Conservation (phyloP, 2,113 vertebrate genomes). For the Centropristis striata region DNA sequence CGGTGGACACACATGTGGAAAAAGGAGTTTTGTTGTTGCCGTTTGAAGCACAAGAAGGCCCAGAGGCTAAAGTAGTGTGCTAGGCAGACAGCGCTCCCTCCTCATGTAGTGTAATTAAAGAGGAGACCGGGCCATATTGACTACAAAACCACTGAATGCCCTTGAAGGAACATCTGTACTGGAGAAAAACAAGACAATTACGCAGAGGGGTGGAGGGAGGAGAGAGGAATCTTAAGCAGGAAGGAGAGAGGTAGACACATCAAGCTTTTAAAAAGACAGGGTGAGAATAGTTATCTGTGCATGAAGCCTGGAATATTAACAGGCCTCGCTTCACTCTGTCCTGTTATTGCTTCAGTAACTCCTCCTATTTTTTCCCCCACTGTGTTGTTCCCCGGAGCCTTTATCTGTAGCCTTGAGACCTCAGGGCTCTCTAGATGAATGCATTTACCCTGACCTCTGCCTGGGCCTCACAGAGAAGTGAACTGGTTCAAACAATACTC, state of each 20-base stretch:
- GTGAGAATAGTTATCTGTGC: constrained; percentile 25
- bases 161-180: constrained; percentile 87
- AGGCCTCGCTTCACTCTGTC: constrained; percentile 26
- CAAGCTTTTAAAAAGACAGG: constrained; percentile 44
- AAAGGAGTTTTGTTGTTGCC: constrained; percentile 52
- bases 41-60: constrained; percentile 59
- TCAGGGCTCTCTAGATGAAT: constrained; percentile 71
- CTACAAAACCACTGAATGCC: constrained; percentile 85
- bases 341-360: constrained; percentile 46
- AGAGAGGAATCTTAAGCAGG: constrained; percentile 71
- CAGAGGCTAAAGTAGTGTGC: constrained; percentile 67
- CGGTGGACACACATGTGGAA: constrained; percentile 56
- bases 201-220: constrained; percentile 69
- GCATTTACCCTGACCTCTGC: constrained; percentile 72
- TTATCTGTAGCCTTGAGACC: constrained; percentile 77
- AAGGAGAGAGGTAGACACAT: constrained; percentile 59
- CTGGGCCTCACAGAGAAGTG: constrained; percentile 56
- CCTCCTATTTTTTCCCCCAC: constrained; percentile 30
- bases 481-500: constrained; percentile 65
- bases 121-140: constrained; percentile 83
- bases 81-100: constrained; percentile 74
- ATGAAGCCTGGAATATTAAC: constrained; percentile 44
- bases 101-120: constrained; percentile 86
- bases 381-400: constrained; percentile 43
- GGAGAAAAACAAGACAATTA: constrained; percentile 89